Evolutionary conservation across 2,113 vertebrate species (phyloP).

Genomic region (Gnathonemus longibarbis): DNA sequence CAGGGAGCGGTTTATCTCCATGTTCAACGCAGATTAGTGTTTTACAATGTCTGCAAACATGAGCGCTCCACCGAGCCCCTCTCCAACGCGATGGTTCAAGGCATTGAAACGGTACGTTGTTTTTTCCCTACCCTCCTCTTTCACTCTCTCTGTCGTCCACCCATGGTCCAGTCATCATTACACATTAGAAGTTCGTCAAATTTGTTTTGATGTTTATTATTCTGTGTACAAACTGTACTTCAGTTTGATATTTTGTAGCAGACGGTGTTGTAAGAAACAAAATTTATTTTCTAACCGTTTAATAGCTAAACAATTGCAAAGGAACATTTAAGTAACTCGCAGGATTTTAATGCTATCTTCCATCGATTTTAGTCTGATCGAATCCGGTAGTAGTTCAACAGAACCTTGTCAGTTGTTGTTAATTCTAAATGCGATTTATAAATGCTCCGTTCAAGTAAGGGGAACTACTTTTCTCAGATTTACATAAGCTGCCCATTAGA

Average conservation of each 20-base stretch:
- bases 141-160: neutral
- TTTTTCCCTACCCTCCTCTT: neutral
- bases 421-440: neutral
- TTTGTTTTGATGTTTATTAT: neutral
- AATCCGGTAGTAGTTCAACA: neutral
- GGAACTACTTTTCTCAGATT: neutral
- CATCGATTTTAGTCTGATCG: neutral
- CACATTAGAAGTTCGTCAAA: neutral
- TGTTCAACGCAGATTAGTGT: neutral
- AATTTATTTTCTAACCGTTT: neutral
- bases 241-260: neutral
- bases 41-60: constrained; percentile 24
- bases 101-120: constrained; percentile 45
- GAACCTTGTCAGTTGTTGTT: neutral
- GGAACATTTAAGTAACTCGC: neutral
- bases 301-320: neutral
- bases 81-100: constrained; percentile 53
- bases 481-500: neutral
- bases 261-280: neutral
- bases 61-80: constrained; percentile 47
- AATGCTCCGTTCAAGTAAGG: neutral
- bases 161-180: neutral
- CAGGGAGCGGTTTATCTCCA: neutral
- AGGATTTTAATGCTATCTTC: neutral
- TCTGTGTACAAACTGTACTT: neutral